Conservation (phyloP, 2,888 invertebrate species). For the Ochropleura plecta region DNA sequence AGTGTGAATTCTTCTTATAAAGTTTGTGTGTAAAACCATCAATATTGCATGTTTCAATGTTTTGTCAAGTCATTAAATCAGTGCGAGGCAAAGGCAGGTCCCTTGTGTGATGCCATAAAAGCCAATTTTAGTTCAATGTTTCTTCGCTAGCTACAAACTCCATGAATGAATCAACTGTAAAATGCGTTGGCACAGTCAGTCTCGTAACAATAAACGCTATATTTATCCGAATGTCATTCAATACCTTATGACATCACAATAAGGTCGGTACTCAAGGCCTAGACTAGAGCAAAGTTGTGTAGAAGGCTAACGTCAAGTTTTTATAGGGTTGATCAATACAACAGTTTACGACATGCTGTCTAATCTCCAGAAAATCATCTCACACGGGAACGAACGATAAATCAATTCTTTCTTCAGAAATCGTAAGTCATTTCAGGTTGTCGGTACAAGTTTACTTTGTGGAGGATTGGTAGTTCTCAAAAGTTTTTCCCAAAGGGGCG, state of each 20-base stretch:
- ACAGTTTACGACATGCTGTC: neutral
- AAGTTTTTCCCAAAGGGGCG: neutral
- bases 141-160: neutral
- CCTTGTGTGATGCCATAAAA: neutral
- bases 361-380: neutral
- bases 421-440: neutral
- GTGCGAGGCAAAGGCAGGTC: neutral
- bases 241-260: conserved; percentile 48
- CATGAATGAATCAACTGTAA: conserved; percentile 41
- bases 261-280: conserved; percentile 26
- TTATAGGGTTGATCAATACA: neutral
- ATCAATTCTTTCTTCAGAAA: neutral
- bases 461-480: neutral
- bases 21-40: neutral
- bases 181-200: conserved; percentile 29
- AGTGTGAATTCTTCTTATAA: no score
- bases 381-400: neutral
- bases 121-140: conserved; percentile 8
- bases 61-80: neutral
- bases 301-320: conserved; percentile 29
- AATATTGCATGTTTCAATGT: neutral
- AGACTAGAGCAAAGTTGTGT: neutral
- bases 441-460: neutral
- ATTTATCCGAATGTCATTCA: conserved; percentile 51
- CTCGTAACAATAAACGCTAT: conserved; percentile 55